Conservation (phyloP, 1,140 invertebrate species). For the Cephus cinctus region DNA sequence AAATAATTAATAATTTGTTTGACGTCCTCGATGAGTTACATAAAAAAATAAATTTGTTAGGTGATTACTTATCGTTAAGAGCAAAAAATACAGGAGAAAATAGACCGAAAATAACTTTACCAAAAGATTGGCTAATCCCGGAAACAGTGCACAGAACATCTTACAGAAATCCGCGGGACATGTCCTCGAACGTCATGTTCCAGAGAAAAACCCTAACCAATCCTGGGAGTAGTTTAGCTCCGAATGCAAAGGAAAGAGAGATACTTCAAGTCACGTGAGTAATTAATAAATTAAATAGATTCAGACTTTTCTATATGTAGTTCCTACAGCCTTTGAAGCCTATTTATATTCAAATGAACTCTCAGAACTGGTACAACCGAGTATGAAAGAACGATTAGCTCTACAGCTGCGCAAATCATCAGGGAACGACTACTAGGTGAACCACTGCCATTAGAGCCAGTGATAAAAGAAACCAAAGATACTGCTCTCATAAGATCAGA, state of each 20-base stretch:
- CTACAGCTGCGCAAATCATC: slow-evolving; percentile 21
- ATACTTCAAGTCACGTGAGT: slow-evolving; percentile 32
- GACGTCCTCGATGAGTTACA: not conserved
- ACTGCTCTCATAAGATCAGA: slow-evolving; percentile 10
- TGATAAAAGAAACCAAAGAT: slow-evolving; percentile 4
- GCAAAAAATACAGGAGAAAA: slow-evolving; percentile 9
- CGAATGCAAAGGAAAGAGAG: slow-evolving; percentile 30
- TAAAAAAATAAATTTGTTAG: slow-evolving; percentile 5
- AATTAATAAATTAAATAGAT: no score
- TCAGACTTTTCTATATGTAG: no score
- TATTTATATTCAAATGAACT: slow-evolving; percentile 1
- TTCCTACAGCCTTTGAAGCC: not conserved
- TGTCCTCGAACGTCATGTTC: slow-evolving; percentile 5
- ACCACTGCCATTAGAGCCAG: slow-evolving; percentile 10
- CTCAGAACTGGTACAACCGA: slow-evolving; percentile 35
- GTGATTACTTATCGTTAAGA: slow-evolving; percentile 17
- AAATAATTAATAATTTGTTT: slow-evolving; percentile 7
- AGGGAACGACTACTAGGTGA: slow-evolving; percentile 10
- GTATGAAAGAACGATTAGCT: slow-evolving; percentile 27
- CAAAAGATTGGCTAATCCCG: slow-evolving; percentile 27
- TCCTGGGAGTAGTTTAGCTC: slow-evolving; percentile 24
- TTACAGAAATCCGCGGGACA: slow-evolving; percentile 28
- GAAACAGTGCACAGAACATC: slow-evolving; percentile 28
- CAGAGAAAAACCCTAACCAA: slow-evolving; percentile 8
- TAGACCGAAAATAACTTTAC: slow-evolving; percentile 14